Percentiles rank a stretch among this genome's conserved stretches.
phyloP scores from a whole-genome alignment of 2,113 vertebrate species.

The Microcebus jonahi region DNA sequence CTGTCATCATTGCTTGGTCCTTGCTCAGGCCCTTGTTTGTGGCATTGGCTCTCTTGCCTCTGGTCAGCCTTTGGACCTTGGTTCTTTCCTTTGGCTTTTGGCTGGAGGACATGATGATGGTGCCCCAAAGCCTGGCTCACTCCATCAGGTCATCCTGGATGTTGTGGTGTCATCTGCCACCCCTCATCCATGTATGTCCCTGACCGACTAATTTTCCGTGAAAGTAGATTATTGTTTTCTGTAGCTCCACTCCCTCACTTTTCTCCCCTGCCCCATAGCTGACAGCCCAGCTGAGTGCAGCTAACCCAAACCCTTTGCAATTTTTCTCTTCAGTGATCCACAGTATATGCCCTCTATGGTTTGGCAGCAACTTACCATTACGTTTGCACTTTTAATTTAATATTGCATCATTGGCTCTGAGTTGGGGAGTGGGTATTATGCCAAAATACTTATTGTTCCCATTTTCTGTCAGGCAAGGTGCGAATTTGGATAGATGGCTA shows the following conservation, averaged over 20 bases:
- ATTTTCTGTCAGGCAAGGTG: conserved; percentile 34
- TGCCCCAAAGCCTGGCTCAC: background rate
- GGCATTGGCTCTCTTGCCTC: background rate
- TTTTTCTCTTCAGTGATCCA: conserved; percentile 73
- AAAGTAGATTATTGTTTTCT: conserved; percentile 41
- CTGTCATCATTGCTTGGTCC: background rate
- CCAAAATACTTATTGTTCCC: conserved; percentile 16
- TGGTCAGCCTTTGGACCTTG: background rate
- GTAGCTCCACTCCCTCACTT: background rate
- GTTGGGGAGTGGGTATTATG: conserved; percentile 1
- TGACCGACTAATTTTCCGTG: background rate
- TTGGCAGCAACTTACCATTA: conserved; percentile 65
- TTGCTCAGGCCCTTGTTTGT: background rate
- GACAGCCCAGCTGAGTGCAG: background rate
- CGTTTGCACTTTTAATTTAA: conserved; percentile 60
- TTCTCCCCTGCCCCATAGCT: background rate
- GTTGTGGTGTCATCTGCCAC: background rate
- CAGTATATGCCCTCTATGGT: conserved; percentile 24
- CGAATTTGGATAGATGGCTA: conserved; percentile 31
- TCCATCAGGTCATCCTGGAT: background rate
- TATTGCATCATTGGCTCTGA: conserved; percentile 11
- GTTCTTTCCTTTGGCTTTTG: background rate
- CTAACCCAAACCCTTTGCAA: conserved; percentile 57
- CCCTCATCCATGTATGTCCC: background rate
- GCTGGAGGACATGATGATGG: background rate